A percentile compares a stretch with the other conserved stretches of the same genome.
Conservation (phyloP, 2,888 invertebrate species). For the Heliconius ismenius region DNA sequence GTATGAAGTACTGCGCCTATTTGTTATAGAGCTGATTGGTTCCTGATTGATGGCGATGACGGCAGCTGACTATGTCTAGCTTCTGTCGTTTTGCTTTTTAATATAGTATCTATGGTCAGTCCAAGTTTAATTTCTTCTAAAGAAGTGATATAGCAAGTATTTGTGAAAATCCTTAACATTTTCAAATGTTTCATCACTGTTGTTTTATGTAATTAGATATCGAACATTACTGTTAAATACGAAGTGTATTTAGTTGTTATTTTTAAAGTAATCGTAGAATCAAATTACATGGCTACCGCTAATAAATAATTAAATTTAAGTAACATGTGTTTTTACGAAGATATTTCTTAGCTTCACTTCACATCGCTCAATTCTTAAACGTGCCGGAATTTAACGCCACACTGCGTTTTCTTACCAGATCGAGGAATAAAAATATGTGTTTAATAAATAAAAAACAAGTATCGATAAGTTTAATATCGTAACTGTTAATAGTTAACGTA, state of each 20-base stretch:
- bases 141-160: background rate
- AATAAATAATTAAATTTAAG: background rate
- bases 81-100: background rate
- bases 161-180: background rate
- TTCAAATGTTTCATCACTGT: background rate
- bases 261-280: background rate
- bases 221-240: background rate
- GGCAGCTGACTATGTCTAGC: background rate
- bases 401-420: no score
- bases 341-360: no score
- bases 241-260: background rate
- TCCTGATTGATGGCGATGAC: background rate
- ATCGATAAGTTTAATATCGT: conserved; percentile 2
- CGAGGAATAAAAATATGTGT: no score
- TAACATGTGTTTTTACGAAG: background rate
- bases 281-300: no score
- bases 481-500: background rate
- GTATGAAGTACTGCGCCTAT: conserved; percentile 28
- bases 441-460: background rate
- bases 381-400: no score
- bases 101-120: background rate
- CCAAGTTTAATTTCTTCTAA: background rate
- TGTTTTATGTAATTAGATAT: background rate
- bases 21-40: background rate
- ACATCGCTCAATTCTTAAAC: no score